Evolutionary conservation across 2,888 invertebrate genomes (phyloP).

Genomic region (Eulithis testata): DNA sequence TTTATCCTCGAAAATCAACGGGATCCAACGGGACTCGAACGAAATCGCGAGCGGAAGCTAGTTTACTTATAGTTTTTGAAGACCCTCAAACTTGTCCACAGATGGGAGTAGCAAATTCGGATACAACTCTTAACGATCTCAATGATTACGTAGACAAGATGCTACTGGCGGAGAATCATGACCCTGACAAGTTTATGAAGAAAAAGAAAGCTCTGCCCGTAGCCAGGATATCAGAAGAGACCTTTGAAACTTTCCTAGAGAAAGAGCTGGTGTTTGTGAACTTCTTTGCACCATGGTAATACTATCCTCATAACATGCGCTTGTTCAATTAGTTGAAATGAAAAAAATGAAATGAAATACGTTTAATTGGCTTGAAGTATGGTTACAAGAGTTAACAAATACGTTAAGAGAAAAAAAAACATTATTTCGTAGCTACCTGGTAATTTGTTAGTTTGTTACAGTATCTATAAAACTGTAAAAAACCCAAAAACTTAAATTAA

Average conservation of each 20-base stretch:
- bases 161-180: slow-evolving; percentile 78
- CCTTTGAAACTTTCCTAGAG: slow-evolving; percentile 88
- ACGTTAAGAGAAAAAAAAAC: too few species aligned
- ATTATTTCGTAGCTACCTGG: too few species aligned
- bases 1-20: too few species aligned
- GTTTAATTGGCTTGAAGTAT: too few species aligned
- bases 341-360: too few species aligned
- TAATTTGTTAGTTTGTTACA: too few species aligned
- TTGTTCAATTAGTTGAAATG: too few species aligned
- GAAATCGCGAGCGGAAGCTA: too few species aligned
- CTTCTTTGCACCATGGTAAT: slow-evolving; percentile 94
- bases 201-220: slow-evolving; percentile 81
- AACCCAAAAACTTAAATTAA: too few species aligned
- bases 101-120: slow-evolving; percentile 90
- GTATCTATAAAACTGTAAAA: too few species aligned
- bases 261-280: slow-evolving; percentile 92
- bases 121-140: slow-evolving; percentile 86
- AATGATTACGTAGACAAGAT: slow-evolving; percentile 89
- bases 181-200: slow-evolving; percentile 77
- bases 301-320: neutral
- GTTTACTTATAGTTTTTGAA: slow-evolving; percentile 12
- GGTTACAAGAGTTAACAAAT: too few species aligned
- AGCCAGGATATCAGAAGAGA: slow-evolving; percentile 87
- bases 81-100: slow-evolving; percentile 50
- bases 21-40: too few species aligned